Evolutionary conservation across 2,888 invertebrate genomes (phyloP), one percentile per base, ranked within the genome.

Genomic region (Lithodes maja): DNA sequence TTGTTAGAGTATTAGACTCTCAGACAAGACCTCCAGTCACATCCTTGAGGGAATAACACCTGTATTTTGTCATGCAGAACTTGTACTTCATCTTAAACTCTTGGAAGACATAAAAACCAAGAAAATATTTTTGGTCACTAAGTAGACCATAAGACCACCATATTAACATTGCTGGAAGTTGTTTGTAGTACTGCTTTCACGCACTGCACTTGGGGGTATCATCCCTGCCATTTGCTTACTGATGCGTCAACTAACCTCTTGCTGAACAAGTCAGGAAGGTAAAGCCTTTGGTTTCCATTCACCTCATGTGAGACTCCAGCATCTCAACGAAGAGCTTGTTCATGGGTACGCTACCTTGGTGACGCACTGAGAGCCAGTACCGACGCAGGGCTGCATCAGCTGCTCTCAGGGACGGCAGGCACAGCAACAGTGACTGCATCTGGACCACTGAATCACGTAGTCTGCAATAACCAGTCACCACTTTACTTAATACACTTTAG

Each of bases 271-370:
- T 85, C 75, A 78, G 78, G 83, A 71, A 79, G 69, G 15, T 50
- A 77, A 33, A 71, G 68, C 3, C 74, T 49, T 5, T 78, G 77
- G 55, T 86, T 80, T 49, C 74, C 74, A 85, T 85, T 89, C 88
- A 89, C 88, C 89, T 90, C 88, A 90, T 90, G 61, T 95, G 96
- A 1, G 97, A 96, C 94, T 98, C 98, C 90, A 99, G 95, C 99
- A 99, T 99, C 95, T 99, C 98, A 81, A 98, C 96, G 94, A 99
- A 98, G 85, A 99, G 95, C 94, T 99, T 99, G 95, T 99, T 99
- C 97, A 99, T 98, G 92, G 96, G 96, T 90, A 98, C 97, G 93
- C 97, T 96, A 3, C 97, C 97, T 92, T 97, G 97, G 93, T 97
- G 96, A 93, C 97, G 97, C 83, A 98, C 96, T 92, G 95, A 95